These are phyloP conservation scores for Champsocephalus esox DNA, from an alignment of 2,797 vertebrate species.

Conservation along the genomic window DNA sequence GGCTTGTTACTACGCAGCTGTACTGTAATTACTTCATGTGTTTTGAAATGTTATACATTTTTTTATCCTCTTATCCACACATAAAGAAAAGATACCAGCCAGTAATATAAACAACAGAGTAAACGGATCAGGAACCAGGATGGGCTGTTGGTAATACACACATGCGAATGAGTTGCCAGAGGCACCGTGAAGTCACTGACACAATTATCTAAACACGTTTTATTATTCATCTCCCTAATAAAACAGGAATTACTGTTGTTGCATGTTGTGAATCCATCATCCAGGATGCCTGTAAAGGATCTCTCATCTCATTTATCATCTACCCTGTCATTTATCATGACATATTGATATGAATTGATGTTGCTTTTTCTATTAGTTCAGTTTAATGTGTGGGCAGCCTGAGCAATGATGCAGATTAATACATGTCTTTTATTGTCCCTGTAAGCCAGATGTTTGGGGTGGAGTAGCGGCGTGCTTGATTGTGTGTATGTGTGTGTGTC, in stretches of 20 bases:
- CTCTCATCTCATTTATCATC: neutral
- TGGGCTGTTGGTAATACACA: slow-evolving; percentile 54
- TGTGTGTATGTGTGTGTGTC: neutral
- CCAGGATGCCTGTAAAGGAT: neutral
- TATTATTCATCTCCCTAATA: slow-evolving; percentile 59
- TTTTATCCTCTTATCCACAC: slow-evolving; percentile 56
- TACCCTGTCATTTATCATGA: slow-evolving; percentile 3
- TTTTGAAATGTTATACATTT: slow-evolving; percentile 45
- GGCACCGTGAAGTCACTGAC: slow-evolving; percentile 57
- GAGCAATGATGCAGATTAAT: slow-evolving; percentile 42
- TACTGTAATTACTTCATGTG: slow-evolving; percentile 40
- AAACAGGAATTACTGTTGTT: slow-evolving; percentile 28
- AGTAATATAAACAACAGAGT: slow-evolving; percentile 32
- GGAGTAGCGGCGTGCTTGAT: slow-evolving; percentile 18
- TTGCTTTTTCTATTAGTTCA: slow-evolving; percentile 20
- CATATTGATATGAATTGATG: slow-evolving; percentile 8
- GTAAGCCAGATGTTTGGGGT: slow-evolving; percentile 60
- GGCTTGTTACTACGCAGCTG: slow-evolving; percentile 19
- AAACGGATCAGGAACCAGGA: slow-evolving; percentile 55
- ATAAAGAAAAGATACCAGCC: slow-evolving; percentile 47
- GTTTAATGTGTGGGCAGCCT: slow-evolving; percentile 33
- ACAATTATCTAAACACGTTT: slow-evolving; percentile 64
- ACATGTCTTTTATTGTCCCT: slow-evolving; percentile 55
- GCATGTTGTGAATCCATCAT: slow-evolving; percentile 35
- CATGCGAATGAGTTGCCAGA: slow-evolving; percentile 61